Conservation (phyloP, 2,113 vertebrate species). For the Nibea albiflora region DNA sequence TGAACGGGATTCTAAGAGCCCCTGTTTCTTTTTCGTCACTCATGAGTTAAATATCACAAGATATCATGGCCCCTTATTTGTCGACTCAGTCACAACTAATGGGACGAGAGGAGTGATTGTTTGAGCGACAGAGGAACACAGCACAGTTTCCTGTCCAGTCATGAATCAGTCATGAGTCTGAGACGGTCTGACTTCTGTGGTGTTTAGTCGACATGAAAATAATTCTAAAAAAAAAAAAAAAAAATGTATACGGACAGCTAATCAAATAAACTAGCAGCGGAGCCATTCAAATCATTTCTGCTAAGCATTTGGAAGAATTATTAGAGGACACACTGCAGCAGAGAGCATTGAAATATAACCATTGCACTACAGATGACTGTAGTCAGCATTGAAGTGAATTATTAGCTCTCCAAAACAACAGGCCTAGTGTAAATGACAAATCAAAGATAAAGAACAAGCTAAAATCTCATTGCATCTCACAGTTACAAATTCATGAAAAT, state of each 20-base stretch:
- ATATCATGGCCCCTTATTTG: conserved; percentile 14
- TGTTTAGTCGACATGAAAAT: conserved; percentile 36
- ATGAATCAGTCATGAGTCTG: conserved; percentile 29
- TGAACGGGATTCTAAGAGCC: conserved; percentile 14
- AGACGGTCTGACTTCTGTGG: conserved; percentile 13
- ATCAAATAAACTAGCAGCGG: conserved; percentile 26
- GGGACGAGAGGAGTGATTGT: conserved; percentile 36
- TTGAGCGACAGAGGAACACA: conserved; percentile 19
- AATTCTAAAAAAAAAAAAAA: neutral
- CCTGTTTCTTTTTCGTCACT: neutral
- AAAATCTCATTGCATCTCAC: neutral
- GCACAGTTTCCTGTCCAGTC: conserved; percentile 23
- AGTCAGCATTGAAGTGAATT: neutral
- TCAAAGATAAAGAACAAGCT: neutral
- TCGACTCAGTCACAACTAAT: conserved; percentile 28
- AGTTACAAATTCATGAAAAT: neutral
- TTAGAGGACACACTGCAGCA: neutral
- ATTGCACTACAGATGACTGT: neutral
- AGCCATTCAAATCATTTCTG: conserved; percentile 17
- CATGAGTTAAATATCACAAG: conserved; percentile 8
- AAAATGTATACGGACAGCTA: neutral
- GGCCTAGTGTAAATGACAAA: neutral
- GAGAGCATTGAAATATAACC: neutral
- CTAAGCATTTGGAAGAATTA: neutral
- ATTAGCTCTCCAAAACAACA: neutral